Conservation (phyloP, 2,797 vertebrate species). For the Heteromormyrus szaboi region DNA sequence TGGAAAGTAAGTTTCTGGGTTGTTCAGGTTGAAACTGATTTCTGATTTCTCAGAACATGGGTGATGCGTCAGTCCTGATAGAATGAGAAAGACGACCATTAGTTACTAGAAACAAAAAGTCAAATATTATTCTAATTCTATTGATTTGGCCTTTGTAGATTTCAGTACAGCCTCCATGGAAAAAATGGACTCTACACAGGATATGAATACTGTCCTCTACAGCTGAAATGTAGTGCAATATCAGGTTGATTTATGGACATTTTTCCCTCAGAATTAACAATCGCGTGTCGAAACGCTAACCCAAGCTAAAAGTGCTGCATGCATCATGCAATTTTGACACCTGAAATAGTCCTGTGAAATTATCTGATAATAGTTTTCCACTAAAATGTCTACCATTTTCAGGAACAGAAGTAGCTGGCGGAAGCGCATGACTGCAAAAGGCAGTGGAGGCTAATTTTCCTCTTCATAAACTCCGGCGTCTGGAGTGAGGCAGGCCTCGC, state of each 20-base stretch:
- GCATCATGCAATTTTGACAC: not conserved
- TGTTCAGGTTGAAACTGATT: conserved; percentile 55
- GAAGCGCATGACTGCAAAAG: not conserved
- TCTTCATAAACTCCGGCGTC: not conserved
- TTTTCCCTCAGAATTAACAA: not conserved
- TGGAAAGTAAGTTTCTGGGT: conserved; percentile 53
- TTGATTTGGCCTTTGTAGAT: not conserved
- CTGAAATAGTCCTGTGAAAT: not conserved
- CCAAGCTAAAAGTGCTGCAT: not conserved
- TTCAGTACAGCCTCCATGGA: not conserved
- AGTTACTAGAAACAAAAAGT: not conserved
- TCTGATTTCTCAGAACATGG: conserved; percentile 78
- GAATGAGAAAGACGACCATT: not conserved
- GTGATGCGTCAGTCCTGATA: conserved; percentile 75
- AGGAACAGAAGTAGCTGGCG: not conserved
- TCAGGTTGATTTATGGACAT: not conserved
- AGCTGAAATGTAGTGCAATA: not conserved
- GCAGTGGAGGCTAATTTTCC: not conserved
- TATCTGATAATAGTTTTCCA: conserved; percentile 10
- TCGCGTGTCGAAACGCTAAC: not conserved
- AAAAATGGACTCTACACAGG: not conserved
- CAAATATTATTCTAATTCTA: not conserved
- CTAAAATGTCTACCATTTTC: not conserved
- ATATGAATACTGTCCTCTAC: not conserved
- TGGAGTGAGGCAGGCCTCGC: not conserved